These are phyloP conservation scores for Hypotaenidia philippensis DNA, from an alignment of 2,797 vertebrate genomes.

Conservation along the genomic window DNA sequence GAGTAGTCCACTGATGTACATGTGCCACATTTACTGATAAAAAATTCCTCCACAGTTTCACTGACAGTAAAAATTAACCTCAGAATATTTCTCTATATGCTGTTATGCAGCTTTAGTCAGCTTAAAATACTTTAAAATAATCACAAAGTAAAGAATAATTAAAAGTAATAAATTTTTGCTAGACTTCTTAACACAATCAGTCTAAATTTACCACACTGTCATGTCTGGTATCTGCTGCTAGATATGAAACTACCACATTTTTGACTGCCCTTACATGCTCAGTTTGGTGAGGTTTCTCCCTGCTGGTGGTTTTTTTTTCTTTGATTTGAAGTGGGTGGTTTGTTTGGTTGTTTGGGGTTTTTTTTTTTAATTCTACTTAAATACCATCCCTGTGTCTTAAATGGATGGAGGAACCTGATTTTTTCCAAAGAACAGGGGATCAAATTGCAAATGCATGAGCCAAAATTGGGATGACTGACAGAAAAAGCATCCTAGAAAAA, in stretches of 20 bases:
- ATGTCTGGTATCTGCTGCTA: not conserved
- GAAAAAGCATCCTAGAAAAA: not conserved
- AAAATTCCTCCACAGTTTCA: not conserved
- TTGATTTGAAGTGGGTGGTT: no score
- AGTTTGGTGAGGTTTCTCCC: not conserved
- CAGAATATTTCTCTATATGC: not conserved
- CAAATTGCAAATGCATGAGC: not conserved
- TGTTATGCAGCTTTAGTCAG: not conserved
- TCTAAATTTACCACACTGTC: not conserved
- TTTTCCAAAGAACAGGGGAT: not conserved
- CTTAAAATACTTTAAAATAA: not conserved
- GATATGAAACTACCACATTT: not conserved
- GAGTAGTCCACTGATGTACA: not conserved
- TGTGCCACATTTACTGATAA: not conserved
- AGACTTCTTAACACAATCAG: not conserved
- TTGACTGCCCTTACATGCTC: not conserved
- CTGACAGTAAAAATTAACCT: not conserved
- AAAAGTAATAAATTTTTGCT: not conserved
- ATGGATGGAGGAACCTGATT: not conserved
- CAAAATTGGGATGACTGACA: not conserved
- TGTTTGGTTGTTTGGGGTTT: no score
- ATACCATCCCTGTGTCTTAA: not conserved
- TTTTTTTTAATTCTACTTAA: not conserved
- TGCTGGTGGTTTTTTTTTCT: not conserved
- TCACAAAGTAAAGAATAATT: not conserved